Evolutionary conservation across 2,797 vertebrate genomes (phyloP), one percentile per base, ranked within the genome.

Genomic region (Crocidura indochinensis): DNA sequence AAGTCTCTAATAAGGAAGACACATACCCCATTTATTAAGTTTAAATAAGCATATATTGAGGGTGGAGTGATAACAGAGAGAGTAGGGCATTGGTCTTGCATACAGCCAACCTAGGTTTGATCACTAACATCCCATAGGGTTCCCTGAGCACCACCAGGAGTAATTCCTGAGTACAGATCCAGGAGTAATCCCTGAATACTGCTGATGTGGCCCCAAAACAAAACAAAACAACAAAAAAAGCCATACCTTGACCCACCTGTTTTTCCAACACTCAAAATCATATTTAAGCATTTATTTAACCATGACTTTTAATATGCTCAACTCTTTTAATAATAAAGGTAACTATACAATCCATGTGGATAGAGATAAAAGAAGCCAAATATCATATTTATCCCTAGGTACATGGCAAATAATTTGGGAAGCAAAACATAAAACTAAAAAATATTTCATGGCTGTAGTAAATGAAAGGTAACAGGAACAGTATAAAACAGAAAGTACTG

Each of bases 191-290:
- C 38, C 38, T 38, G 38, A 38, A 5, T 38, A 38, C 38, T 38
- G 38, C 38, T 38, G 38, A 38, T 38, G 38, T 38, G 38, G 38
- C 38, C 38, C 38, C 2, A 38, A 38, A 38, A 2, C 38, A 38
- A 38, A 38, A 38, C 38, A 38, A 38, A 38, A 38, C 38, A 38
- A 38, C 38, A 38, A 38, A 38, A 38, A 38, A 38, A 38, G 38
- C 38, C 38, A 38, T 38, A 38, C 38, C 38, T 38, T 38, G 38
- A 38, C 5, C 38, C 20, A 20, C 6, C 47, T 92, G 49, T 44
- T 88, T 92, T 80, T 46, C 3, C n/a, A 86, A 88, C 7, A 76
- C 8, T 81, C 38, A 91, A 92, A 93, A 79, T 83, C 80, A 72
- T 65, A 84, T 64, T 84, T 85, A 93, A 89, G 20, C 74, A 84